Conservation (phyloP, 2,888 invertebrate genomes). For the Pseudanteris insignis region DNA sequence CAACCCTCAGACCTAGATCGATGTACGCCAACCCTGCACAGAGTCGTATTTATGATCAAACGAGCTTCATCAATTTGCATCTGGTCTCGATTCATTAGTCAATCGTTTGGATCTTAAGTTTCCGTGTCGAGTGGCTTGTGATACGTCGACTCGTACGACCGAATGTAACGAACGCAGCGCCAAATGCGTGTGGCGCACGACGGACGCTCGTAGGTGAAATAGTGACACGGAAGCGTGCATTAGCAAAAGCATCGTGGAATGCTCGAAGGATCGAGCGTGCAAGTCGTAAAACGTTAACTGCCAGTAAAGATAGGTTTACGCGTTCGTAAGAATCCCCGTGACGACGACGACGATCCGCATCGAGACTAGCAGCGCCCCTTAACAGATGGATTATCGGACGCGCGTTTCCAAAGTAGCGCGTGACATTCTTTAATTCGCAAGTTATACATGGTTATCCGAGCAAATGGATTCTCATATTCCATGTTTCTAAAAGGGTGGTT, state of each 20-base stretch:
- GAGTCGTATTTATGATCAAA: too few relatives aligned
- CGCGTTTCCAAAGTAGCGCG: conserved; percentile 17
- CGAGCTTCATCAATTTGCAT: too few relatives aligned
- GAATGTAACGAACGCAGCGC: conserved; percentile 27
- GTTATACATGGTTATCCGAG: neutral
- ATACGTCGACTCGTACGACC: too few relatives aligned
- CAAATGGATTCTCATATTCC: conserved; percentile 3
- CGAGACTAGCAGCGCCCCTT: conserved; percentile 46
- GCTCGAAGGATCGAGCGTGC: conserved; percentile 54
- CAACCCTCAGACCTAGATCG: too few relatives aligned
- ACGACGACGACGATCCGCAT: conserved; percentile 45
- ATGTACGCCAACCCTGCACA: too few relatives aligned
- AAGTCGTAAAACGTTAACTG: conserved; percentile 66
- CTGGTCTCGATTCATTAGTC: too few relatives aligned
- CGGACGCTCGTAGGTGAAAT: conserved; percentile 18
- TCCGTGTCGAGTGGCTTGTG: too few relatives aligned
- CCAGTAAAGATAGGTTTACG: conserved; percentile 66
- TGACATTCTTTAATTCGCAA: conserved; percentile 18
- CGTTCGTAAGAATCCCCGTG: conserved; percentile 64
- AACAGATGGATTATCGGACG: conserved; percentile 62
- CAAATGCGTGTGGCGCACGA: conserved; percentile 4
- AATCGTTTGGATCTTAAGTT: too few relatives aligned
- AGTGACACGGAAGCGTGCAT: conserved; percentile 6
- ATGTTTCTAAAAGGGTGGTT: neutral
- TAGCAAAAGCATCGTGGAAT: conserved; percentile 9